phyloP scores from a whole-genome alignment of 92 coral and sea anemone genomes.

The Isaurus tuberculatus region DNA sequence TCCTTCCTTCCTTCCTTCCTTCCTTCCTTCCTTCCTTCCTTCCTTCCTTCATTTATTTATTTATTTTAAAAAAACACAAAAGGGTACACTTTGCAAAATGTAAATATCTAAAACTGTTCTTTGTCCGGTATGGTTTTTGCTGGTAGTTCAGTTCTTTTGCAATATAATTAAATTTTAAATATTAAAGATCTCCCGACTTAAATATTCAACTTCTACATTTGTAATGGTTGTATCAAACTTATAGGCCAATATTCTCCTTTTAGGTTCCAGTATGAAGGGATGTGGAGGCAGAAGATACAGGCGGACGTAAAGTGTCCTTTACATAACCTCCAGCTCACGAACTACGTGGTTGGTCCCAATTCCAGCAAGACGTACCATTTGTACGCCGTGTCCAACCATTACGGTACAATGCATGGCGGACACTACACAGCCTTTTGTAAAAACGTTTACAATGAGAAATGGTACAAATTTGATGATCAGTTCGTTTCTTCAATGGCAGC shows the following conservation, averaged over 20 bases:
- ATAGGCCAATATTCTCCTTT: too few relatives aligned
- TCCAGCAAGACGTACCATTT: slow-evolving; percentile 60
- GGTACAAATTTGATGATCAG: slow-evolving; percentile 98
- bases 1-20: slow-evolving; percentile 25
- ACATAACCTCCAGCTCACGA: slow-evolving; percentile 70
- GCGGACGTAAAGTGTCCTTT: slow-evolving; percentile 82
- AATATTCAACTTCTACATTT: too few relatives aligned
- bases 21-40: background rate
- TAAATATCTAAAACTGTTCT: too few relatives aligned
- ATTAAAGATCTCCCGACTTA: too few relatives aligned
- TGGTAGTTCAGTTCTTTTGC: too few relatives aligned
- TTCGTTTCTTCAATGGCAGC: slow-evolving; percentile 80
- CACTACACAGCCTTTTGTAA: slow-evolving; percentile 96
- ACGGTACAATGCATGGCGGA: slow-evolving; percentile 99
- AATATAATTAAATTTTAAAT: too few relatives aligned
- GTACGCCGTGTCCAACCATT: slow-evolving; percentile 92
- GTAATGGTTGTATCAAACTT: too few relatives aligned
- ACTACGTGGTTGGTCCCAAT: slow-evolving; percentile 78
- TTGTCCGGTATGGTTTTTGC: too few relatives aligned
- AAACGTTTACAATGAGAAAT: slow-evolving; percentile 71
- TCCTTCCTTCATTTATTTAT: too few relatives aligned
- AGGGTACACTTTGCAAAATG: too few relatives aligned
- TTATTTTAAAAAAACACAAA: background rate
- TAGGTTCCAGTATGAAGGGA: slow-evolving; percentile 94
- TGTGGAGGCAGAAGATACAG: slow-evolving; percentile 97